Base-by-base conservation (phyloP, 2,888 invertebrate genomes). In the Gastracanthus pulcherrimus region DNA sequence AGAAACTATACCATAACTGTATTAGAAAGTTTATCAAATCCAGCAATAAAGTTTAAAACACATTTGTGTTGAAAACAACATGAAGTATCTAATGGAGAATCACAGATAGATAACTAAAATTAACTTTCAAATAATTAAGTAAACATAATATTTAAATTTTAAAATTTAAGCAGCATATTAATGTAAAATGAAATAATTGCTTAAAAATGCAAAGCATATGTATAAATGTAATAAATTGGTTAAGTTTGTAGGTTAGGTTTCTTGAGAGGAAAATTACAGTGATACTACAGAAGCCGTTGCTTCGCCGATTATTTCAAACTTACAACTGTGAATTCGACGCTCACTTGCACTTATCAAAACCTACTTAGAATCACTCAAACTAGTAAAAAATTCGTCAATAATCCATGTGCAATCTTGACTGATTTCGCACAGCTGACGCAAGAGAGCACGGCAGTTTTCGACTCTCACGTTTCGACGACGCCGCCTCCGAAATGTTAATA, bases 321-420 rank as follows among this genome's bases (percentile, higher is more conserved):
- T 64, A 82, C 75, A 45, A 41, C 70, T 45, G n/a, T 70, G n/a
- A 70, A 29, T 70, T 72, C 2, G 26, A 6, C n/a, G 64, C 23
- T 70, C 48, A 41, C n/a, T 75, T 31, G 48, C 55, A 70, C 70
- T 75, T 75, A 78, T 77, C 23, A 41, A 81, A 77, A 72, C 38
- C 41, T 62, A 81, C 36, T 38, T 67, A 60, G n/a, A 67, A 60
- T 31, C 11, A 26, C 71, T 45, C 16, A 7, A 38, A 45, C 23
- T 67, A 62, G 6, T 23, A 31, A 67, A 75, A 84, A 86, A 85
- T 83, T 81, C 83, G 84, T 85, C 82, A 86, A 86, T 84, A 86
- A 86, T 86, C 84, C 86, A 86, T 86, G 86, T 86, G 87, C 85
- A 86, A 86, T 84, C 85, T 85, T 85, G 84, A 80, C 82, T 83